Base-by-base conservation (phyloP, 2,797 vertebrate species). In the Macrochelys suwanniensis region DNA sequence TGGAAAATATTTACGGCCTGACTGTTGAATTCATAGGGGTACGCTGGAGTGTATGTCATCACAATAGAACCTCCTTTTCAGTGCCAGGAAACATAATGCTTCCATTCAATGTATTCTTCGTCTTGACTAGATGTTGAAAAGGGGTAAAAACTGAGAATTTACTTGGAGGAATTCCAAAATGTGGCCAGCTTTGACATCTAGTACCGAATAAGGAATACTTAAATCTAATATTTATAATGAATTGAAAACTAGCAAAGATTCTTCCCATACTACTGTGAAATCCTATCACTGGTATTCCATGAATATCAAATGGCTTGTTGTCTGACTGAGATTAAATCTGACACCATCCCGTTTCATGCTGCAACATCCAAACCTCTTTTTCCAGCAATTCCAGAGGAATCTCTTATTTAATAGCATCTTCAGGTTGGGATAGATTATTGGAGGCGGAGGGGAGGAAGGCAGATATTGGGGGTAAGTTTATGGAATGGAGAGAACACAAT, bases 71-170 rank as follows among this genome's bases (percentile, higher is more conserved):
- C 4, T n/a, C 15, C 33, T 33, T 68, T 37, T 37, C 13, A 68
- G 3, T 0, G 0, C 21, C 74, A 2, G 0, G 4, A 25, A 82
- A 23, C 28, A 4, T 10, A 65, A 89, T 4, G 5, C 37, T 51
- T 5, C 47, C 23, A 0, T 53, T 61, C n/a, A 6, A 15, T 26
- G 5, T 49, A 3, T 3, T 56, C 1, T 5, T 61, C 11, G 5
- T 54, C 59, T 78, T 45, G 2, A 31, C 5, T 61, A 28, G 56
- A 8, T 68, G 16, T 33, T 79, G 79, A 26, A 16, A 89, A 84
- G 82, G 12, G 37, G 26, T 76, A 56, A 56, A 47, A 82, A 42
- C 4, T 26, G 76, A 56, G 23, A 57, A 57, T 57, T 57, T 26
- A 26, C 56, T 16, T 16, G 3, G 21, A 53, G 16, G 33, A 57